These are phyloP conservation scores for Hylomyscus alleni DNA, from an alignment of 2,797 vertebrate species.

Conservation along the genomic window DNA sequence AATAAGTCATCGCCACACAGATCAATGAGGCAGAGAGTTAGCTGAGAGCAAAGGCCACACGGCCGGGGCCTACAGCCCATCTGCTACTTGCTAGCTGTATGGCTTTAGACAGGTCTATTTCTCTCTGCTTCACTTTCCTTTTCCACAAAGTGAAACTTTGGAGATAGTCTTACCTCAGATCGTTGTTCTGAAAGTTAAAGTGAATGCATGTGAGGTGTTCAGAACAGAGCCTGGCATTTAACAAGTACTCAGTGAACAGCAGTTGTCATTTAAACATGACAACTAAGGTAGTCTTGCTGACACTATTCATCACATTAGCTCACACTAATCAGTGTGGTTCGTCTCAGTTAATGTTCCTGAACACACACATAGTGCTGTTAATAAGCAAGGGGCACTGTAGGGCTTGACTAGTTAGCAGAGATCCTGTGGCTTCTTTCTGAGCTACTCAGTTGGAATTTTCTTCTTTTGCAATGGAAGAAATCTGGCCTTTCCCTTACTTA, in stretches of 20 bases:
- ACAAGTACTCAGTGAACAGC: neutral
- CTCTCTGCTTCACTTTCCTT: slow-evolving; percentile 17
- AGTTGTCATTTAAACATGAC: slow-evolving; percentile 29
- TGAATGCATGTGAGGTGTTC: neutral
- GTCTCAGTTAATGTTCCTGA: neutral
- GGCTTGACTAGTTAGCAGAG: neutral
- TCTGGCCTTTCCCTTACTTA: neutral
- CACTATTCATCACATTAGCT: slow-evolving; percentile 42
- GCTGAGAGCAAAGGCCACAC: neutral
- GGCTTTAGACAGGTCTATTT: slow-evolving; percentile 41
- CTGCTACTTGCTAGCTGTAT: neutral
- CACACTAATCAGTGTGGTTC: slow-evolving; percentile 30
- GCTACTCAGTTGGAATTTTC: neutral
- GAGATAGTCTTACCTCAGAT: neutral
- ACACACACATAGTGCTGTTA: neutral
- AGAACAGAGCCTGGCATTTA: neutral
- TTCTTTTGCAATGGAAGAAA: neutral
- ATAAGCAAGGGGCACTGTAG: neutral
- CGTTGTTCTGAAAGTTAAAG: slow-evolving; percentile 11
- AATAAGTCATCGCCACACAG: neutral
- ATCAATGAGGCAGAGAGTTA: neutral
- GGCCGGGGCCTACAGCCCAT: neutral
- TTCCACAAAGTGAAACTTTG: neutral
- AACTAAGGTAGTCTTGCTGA: neutral
- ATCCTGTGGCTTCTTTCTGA: neutral